Percentiles rank a stretch among this genome's conserved stretches.
Conservation (phyloP, 2,888 invertebrate genomes). For the Unio delphinus region DNA sequence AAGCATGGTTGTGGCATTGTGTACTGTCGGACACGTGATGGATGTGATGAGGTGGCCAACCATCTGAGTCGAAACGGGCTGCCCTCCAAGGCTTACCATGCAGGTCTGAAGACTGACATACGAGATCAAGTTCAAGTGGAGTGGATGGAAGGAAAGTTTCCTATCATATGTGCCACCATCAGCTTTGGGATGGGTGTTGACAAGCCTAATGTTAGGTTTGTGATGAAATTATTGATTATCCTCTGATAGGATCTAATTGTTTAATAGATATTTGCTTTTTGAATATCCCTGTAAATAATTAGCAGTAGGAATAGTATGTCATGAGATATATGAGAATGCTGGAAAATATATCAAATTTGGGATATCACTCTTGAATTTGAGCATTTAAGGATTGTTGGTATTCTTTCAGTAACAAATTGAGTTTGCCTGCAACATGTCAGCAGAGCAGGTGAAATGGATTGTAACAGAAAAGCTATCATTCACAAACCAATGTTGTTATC, state of each 20-base stretch:
- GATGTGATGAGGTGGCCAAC: slow-evolving; percentile 87
- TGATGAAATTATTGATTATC: background rate
- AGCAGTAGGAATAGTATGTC: too few species aligned
- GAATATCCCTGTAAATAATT: too few species aligned
- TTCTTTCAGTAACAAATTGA: too few species aligned
- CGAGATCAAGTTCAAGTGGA: slow-evolving; percentile 87
- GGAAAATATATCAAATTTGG: too few species aligned
- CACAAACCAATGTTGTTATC: too few species aligned
- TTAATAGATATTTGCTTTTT: too few species aligned
- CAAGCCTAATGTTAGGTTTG: slow-evolving; percentile 88
- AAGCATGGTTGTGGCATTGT: slow-evolving; percentile 85
- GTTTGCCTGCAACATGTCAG: too few species aligned
- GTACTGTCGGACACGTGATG: slow-evolving; percentile 94
- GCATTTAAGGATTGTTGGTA: too few species aligned
- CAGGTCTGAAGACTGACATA: slow-evolving; percentile 77
- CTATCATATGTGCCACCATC: slow-evolving; percentile 95
- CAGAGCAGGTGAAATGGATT: too few species aligned
- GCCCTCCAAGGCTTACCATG: slow-evolving; percentile 89
- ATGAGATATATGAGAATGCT: too few species aligned
- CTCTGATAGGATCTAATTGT: background rate
- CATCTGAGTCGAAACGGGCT: slow-evolving; percentile 80
- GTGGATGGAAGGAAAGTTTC: slow-evolving; percentile 91
- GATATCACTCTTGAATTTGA: too few species aligned
- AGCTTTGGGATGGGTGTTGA: slow-evolving; percentile 99
- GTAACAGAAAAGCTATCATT: too few species aligned